Conservation (phyloP, 2,113 vertebrate species). For the Thinocorus orbignyianus region DNA sequence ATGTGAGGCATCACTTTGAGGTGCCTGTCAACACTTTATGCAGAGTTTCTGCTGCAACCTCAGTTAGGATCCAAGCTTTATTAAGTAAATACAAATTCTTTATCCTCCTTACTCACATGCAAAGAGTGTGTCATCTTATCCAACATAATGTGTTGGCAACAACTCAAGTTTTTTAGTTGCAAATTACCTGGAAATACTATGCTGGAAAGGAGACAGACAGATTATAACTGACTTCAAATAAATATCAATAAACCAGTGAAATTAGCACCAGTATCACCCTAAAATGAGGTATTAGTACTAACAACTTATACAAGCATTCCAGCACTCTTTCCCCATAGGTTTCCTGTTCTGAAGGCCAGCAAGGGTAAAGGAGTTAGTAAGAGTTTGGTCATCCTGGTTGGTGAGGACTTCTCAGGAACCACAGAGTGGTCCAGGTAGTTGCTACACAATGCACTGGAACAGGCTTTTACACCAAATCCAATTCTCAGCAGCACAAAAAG, state of each 20-base stretch:
- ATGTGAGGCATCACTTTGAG: not conserved
- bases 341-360: not conserved
- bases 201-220: not conserved
- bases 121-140: not conserved
- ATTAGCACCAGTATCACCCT: not conserved
- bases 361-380: not conserved
- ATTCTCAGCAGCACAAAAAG: conserved; percentile 19
- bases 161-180: not conserved
- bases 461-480: not conserved
- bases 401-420: not conserved
- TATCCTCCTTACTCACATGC: not conserved
- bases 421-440: not conserved
- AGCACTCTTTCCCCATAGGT: not conserved
- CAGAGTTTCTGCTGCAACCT: not conserved
- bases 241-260: not conserved
- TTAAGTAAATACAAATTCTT: not conserved
- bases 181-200: not conserved
- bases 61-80: not conserved
- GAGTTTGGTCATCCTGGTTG: not conserved
- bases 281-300: not conserved
- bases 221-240: not conserved
- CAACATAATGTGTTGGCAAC: not conserved
- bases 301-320: not conserved
- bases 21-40: not conserved
- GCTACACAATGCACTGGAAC: not conserved